Conservation (phyloP, 2,113 vertebrate species). For the Corythoichthys haematopterus region DNA sequence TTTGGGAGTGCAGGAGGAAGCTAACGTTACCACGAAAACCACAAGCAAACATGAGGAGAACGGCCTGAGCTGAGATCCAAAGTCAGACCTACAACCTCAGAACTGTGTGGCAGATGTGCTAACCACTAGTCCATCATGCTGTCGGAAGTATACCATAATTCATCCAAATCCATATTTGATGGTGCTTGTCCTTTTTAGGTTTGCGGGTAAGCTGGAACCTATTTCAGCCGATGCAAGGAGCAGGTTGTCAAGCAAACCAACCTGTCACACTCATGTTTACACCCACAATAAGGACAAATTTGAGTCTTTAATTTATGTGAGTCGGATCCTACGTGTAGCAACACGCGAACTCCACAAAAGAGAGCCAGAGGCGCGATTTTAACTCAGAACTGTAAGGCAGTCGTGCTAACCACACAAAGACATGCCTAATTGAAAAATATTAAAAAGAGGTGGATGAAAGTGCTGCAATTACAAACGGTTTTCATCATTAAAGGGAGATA, state of each 20-base stretch:
- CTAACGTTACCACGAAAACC: no score
- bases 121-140: background rate
- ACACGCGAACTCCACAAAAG: background rate
- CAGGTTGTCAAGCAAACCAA: background rate
- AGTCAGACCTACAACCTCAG: background rate
- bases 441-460: conserved; percentile 39
- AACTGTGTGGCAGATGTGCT: background rate
- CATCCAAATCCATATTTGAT: background rate
- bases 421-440: conserved; percentile 28
- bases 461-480: conserved; percentile 41
- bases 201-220: no score
- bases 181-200: background rate
- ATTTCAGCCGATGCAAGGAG: no score
- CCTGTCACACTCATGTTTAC: conserved; percentile 7
- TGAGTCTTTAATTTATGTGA: background rate
- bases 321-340: background rate
- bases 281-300: background rate
- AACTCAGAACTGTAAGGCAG: background rate
- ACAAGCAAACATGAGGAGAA: no score
- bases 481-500: conserved; percentile 45
- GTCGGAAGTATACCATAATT: background rate
- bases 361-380: background rate
- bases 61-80: no score
- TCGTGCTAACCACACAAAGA: conserved; percentile 7
- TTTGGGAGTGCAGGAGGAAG: no score